A percentile compares a stretch with the other conserved stretches of the same genome.
Conservation (phyloP, 2,797 vertebrate species). For the Dromococcyx pavoninus region DNA sequence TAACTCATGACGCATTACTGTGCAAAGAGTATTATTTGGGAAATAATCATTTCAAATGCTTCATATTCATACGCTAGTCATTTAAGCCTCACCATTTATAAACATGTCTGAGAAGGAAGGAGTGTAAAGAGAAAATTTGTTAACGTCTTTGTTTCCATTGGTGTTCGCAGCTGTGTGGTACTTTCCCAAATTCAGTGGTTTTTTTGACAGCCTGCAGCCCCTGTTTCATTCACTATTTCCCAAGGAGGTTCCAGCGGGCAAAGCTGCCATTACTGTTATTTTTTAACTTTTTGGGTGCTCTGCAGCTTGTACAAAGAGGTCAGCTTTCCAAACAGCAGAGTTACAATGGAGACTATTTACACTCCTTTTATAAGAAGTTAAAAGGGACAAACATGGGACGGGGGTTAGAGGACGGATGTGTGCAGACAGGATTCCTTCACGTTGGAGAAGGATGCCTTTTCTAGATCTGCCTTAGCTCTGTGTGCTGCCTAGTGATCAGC, state of each 20-base stretch:
- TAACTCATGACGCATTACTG: background rate
- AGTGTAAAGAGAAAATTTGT: background rate
- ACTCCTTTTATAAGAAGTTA: background rate
- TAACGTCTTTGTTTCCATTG: background rate
- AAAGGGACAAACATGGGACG: background rate
- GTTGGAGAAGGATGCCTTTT: accelerated
- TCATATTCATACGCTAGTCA: constrained; percentile 50
- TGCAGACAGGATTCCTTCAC: background rate
- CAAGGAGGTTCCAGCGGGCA: background rate
- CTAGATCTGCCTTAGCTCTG: background rate
- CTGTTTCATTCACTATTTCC: background rate
- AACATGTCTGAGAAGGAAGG: background rate
- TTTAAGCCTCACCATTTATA: background rate
- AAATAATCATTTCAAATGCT: constrained; percentile 38
- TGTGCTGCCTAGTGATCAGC: accelerated
- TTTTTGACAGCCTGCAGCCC: background rate
- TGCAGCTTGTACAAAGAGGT: background rate
- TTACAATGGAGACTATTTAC: background rate
- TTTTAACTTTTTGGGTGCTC: background rate
- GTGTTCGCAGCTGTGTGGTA: background rate
- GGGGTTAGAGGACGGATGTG: accelerated
- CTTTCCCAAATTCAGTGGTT: background rate
- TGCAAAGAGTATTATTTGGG: background rate
- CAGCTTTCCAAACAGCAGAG: background rate
- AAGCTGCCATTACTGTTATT: background rate